Evolutionary conservation across 2,797 vertebrate species (phyloP), one percentile per base, ranked within the genome.

Genomic region (Miichthys miiuy): DNA sequence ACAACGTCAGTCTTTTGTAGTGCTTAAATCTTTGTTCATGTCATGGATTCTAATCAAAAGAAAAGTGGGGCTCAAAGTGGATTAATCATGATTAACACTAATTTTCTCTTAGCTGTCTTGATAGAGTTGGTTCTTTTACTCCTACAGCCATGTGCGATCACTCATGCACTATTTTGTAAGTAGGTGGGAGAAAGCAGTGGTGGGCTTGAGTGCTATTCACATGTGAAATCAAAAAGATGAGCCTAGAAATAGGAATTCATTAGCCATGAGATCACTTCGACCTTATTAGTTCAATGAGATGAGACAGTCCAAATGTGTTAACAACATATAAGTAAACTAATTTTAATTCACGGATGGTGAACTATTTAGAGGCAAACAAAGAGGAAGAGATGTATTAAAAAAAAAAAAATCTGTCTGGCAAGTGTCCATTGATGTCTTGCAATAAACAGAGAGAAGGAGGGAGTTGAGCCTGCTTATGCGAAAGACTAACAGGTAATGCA

Each of bases 161-260:
- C 47, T 63, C 57, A 55, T 73, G 30, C 11, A 70, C 25, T 51
- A 41, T 20, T 65, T 18, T 38, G 5, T 25, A 68, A 73, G 48
- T 61, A 21, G 5, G 63, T 69, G 50, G 27, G 23, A 48, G 41
- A 78, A 42, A 46, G 48, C 25, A 46, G 38, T 5, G 13, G 67
- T 72, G 54, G 34, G 72, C 9, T 12, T 62, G 34, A 68, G 69
- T 54, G 76, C 56, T 58, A 63, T 47, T 55, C 68, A 73, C n/a
- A 71, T 60, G n/a, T 55, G 67, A 72, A 69, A 34, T 81, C 18
- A 68, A 77, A 58, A 65, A 54, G 56, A 48, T 78, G 38, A 71
- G 44, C 27, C 16, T 47, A 56, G 27, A 41, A 44, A 42, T 38
- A 46, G 21, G 18, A 60, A 30, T 18, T 68, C 44, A 63, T 78